These are phyloP conservation scores for Willisornis vidua DNA, from an alignment of 2,113 vertebrate species.

Conservation along the genomic window DNA sequence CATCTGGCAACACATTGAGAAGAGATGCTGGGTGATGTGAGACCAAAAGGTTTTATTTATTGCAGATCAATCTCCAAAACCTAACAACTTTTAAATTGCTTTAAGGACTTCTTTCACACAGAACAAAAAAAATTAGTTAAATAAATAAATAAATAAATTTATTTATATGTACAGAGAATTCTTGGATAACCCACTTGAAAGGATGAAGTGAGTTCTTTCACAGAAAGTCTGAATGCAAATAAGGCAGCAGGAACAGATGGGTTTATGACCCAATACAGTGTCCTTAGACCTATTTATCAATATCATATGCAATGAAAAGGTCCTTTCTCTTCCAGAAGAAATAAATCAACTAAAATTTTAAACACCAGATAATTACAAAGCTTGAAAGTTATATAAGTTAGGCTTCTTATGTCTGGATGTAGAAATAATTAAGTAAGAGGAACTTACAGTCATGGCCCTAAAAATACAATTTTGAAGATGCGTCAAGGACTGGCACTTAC, in stretches of 20 bases:
- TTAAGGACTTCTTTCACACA: neutral
- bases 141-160: neutral
- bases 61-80: neutral
- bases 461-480: neutral
- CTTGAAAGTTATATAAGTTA: neutral
- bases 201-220: neutral
- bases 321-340: neutral
- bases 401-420: neutral
- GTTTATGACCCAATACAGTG: neutral
- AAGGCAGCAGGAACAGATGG: neutral
- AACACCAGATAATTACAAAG: neutral
- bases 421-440: neutral
- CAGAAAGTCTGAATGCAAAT: neutral
- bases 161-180: neutral
- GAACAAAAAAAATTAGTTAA: neutral
- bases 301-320: neutral
- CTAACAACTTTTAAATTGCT: neutral
- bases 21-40: neutral
- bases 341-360: neutral
- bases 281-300: neutral
- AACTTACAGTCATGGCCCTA: neutral
- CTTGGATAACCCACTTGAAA: neutral
- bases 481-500: fast-evolving
- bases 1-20: neutral
- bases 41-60: neutral